These are phyloP conservation scores for Drosophila leonis DNA, from an alignment of 2,888 invertebrate genomes.

Conservation along the genomic window DNA sequence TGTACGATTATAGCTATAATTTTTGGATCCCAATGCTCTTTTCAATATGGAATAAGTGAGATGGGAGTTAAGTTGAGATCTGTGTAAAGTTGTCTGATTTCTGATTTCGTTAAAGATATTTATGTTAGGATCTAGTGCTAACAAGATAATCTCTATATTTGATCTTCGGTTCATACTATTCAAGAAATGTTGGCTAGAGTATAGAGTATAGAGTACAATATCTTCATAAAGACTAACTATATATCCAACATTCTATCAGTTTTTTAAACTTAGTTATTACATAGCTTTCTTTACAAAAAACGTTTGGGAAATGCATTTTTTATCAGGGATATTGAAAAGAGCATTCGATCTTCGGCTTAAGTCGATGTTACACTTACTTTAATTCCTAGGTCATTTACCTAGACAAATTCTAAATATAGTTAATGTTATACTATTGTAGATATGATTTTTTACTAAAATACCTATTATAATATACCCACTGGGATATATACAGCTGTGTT, in stretches of 20 bases:
- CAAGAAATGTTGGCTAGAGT: background rate
- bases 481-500: too few species aligned
- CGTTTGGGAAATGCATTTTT: background rate
- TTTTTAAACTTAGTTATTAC: background rate
- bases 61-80: background rate
- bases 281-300: background rate
- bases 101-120: background rate
- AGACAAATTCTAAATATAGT: slow-evolving; percentile 62
- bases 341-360: background rate
- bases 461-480: too few species aligned
- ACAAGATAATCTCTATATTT: too few species aligned
- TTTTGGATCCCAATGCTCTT: slow-evolving; percentile 19
- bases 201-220: too few species aligned
- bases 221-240: background rate
- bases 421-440: slow-evolving; percentile 46
- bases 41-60: background rate
- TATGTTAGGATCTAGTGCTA: too few species aligned
- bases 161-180: background rate
- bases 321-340: background rate
- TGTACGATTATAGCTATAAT: slow-evolving; percentile 37
- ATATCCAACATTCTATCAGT: background rate
- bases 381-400: slow-evolving; percentile 23
- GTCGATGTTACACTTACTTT: background rate
- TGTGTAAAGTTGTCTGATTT: background rate
- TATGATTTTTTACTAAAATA: slow-evolving; percentile 9